Percentiles rank a stretch among this genome's conserved stretches.
Evolutionary conservation across 2,797 vertebrate genomes (phyloP).

Genomic region (Lophura swinhoii): DNA sequence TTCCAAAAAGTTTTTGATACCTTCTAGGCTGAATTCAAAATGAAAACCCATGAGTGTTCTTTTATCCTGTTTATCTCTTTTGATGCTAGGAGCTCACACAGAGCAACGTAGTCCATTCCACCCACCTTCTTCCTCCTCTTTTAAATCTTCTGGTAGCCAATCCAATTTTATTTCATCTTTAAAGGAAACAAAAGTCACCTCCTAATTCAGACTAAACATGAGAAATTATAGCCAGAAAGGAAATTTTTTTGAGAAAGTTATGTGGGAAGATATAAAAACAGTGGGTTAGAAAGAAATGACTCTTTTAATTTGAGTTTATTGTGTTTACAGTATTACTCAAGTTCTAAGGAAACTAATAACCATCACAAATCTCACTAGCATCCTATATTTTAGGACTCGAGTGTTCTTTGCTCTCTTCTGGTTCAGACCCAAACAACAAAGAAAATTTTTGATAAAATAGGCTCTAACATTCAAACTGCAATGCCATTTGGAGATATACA

Average conservation of each 20-base stretch:
- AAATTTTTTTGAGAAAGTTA: neutral
- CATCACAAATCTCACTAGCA: constrained; percentile 17
- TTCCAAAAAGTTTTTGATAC: neutral
- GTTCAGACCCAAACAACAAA: neutral
- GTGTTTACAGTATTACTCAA: constrained; percentile 11
- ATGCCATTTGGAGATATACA: neutral
- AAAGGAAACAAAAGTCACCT: neutral
- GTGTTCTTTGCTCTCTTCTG: neutral
- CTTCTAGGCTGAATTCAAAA: neutral
- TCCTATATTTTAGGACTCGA: neutral
- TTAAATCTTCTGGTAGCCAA: neutral
- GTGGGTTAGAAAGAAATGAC: constrained; percentile 1
- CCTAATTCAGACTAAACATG: constrained; percentile 27
- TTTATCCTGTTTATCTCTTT: neutral
- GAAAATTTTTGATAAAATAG: neutral
- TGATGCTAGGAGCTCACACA: neutral
- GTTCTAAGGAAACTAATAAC: constrained; percentile 7
- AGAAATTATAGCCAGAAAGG: constrained; percentile 9
- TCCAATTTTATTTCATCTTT: neutral
- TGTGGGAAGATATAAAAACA: constrained; percentile 47
- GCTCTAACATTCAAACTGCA: neutral
- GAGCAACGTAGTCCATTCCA: neutral
- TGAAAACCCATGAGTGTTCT: neutral
- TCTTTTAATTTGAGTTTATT: constrained; percentile 1
- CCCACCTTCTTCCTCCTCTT: neutral